Base-by-base conservation (phyloP, 2,888 invertebrate species). In the Prostheceraeus crozeri region DNA sequence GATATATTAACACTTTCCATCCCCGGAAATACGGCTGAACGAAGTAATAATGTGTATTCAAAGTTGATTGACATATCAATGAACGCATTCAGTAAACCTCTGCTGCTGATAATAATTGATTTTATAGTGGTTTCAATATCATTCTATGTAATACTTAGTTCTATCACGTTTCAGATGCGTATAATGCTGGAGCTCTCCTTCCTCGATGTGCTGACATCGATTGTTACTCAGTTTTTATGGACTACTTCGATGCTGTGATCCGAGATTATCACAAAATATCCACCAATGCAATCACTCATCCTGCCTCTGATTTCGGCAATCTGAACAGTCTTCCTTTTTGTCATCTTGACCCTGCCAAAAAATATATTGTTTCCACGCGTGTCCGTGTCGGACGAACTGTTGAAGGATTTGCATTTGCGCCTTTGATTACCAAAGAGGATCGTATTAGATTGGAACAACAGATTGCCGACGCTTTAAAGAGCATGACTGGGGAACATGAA, bases 181-280 rank as follows among this genome's bases (percentile, higher is more conserved):
- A 46, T 46, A 46, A 46, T 16, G 25, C 48, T 3, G 3, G 48
- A 8, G 48, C 48, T 46, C 14, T 46, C 8, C 23, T 46, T 23
- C 28, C 25, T 16, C 48, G 48, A 4, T 25, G 93, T 61, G 91
- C 93, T 62, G 94, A 94, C 77, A 91, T 93, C 65, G 93, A 94
- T 79, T 79, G 91, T 59, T 96, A 94, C 82, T 84, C 85, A 69
- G 83, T 86, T 59, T 96, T 94, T 78, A 82, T 87, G 65, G 88
- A 87, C 61, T 82, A 96, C 68, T 94, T 96, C 79, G 89, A 94
- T 80, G 91, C 91, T 77, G 87, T 96, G 81, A 94, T 96, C 78
- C 89, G 71, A 57, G 71, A 71, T 51, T 70, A 69, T 56, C 71
- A 72, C 64, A 46, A 8, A 16, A 27, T 57, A 31, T 30, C 23